Conservation (phyloP, 2,888 invertebrate genomes). For the Polyommatus icarus region DNA sequence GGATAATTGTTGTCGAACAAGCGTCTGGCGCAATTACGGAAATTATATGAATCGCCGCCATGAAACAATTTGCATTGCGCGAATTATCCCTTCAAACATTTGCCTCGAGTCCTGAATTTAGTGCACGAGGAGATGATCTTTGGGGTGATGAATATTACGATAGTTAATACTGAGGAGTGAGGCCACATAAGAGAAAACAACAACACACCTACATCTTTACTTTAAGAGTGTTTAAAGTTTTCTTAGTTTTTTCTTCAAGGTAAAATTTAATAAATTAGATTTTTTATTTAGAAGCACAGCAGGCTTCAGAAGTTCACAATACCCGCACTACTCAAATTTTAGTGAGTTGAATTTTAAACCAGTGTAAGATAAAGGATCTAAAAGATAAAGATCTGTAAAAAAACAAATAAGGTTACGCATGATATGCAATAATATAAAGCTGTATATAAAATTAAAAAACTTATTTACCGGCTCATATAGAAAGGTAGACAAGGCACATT, state of each 20-base stretch:
- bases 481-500: slow-evolving; percentile 8
- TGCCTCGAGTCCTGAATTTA: slow-evolving; percentile 37
- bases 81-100: slow-evolving; percentile 35
- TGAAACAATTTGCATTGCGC: slow-evolving; percentile 32
- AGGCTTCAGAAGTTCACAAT: too few species aligned
- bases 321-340: too few species aligned
- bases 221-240: background rate
- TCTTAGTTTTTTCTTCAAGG: background rate
- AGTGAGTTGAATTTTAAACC: background rate
- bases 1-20: slow-evolving; percentile 34
- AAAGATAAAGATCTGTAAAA: background rate
- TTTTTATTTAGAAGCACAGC: too few species aligned
- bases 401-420: background rate
- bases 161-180: slow-evolving; percentile 35
- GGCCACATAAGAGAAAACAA: slow-evolving; percentile 14
- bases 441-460: background rate
- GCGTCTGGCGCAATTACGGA: slow-evolving; percentile 38
- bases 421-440: slow-evolving; percentile 7
- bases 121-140: slow-evolving; percentile 37
- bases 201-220: background rate
- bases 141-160: slow-evolving; percentile 39
- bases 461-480: slow-evolving; percentile 9
- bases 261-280: background rate
- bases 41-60: slow-evolving; percentile 37
- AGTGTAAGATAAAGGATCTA: background rate